Evolutionary conservation across 2,797 vertebrate genomes (phyloP).

Genomic region (Pangasius larnaudii): DNA sequence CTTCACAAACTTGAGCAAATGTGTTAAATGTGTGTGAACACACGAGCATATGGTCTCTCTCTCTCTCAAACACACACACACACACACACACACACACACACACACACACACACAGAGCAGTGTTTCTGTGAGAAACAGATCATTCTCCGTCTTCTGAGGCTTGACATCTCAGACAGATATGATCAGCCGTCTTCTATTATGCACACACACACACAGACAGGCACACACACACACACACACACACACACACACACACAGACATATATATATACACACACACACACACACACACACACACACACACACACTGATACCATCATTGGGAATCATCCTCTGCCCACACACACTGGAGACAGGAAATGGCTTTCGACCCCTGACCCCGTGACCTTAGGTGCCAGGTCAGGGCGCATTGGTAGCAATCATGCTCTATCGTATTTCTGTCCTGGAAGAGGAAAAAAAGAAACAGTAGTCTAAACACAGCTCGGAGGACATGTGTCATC

Average conservation of each 20-base stretch:
- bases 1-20: background rate
- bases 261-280: constrained; percentile 30
- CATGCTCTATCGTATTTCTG: constrained; percentile 73
- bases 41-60: background rate
- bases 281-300: constrained; percentile 42
- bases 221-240: constrained; percentile 41
- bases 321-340: constrained; percentile 58
- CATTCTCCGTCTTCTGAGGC: constrained; percentile 6
- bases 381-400: constrained; percentile 56
- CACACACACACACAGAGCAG: background rate
- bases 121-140: background rate
- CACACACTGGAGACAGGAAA: constrained; percentile 72
- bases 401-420: constrained; percentile 68
- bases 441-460: constrained; percentile 60
- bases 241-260: constrained; percentile 40
- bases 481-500: constrained; percentile 72
- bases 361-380: constrained; percentile 70
- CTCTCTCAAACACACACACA: constrained; percentile 11
- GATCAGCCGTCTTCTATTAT: constrained; percentile 3
- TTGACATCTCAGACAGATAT: constrained; percentile 32
- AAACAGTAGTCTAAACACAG: constrained; percentile 74
- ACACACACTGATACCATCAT: constrained; percentile 48
- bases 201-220: constrained; percentile 38
- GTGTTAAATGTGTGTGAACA: constrained; percentile 1
- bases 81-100: constrained; percentile 20